These are phyloP conservation scores for Florisuga fusca DNA, from an alignment of 2,797 vertebrate genomes.

Conservation along the genomic window DNA sequence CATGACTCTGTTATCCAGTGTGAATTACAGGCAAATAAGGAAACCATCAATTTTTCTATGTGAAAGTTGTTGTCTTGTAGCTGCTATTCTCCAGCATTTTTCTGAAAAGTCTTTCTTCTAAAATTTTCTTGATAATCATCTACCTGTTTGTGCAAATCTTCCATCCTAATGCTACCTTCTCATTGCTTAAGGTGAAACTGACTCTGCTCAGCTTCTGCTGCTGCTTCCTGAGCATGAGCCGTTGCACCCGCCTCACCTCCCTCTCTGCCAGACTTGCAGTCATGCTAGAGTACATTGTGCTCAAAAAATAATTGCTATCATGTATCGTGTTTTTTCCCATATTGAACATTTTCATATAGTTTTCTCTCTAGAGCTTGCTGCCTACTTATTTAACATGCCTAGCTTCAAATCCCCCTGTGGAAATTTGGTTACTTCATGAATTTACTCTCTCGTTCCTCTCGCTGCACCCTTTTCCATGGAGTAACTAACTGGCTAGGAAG, in stretches of 20 bases:
- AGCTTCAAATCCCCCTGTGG: background rate
- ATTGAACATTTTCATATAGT: background rate
- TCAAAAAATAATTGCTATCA: background rate
- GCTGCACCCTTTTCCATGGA: background rate
- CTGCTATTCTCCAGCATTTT: background rate
- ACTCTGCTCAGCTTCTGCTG: background rate
- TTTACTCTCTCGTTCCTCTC: background rate
- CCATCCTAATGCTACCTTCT: background rate
- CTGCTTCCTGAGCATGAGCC: background rate
- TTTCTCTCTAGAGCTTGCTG: background rate
- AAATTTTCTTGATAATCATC: background rate
- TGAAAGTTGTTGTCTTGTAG: background rate
- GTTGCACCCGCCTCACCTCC: background rate
- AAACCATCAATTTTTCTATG: background rate
- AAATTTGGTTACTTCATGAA: background rate
- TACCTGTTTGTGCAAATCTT: background rate
- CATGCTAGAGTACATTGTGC: background rate
- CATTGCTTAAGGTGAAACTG: accelerated
- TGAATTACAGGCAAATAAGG: background rate
- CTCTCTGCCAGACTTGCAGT: background rate
- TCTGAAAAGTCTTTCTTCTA: background rate
- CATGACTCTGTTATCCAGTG: background rate
- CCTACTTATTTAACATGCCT: background rate
- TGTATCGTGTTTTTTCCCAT: background rate
- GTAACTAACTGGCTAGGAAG: background rate